Percentiles rank a stretch among this genome's conserved stretches.
Conservation (phyloP, 2,797 vertebrate species). For the Calcarius lapponicus region DNA sequence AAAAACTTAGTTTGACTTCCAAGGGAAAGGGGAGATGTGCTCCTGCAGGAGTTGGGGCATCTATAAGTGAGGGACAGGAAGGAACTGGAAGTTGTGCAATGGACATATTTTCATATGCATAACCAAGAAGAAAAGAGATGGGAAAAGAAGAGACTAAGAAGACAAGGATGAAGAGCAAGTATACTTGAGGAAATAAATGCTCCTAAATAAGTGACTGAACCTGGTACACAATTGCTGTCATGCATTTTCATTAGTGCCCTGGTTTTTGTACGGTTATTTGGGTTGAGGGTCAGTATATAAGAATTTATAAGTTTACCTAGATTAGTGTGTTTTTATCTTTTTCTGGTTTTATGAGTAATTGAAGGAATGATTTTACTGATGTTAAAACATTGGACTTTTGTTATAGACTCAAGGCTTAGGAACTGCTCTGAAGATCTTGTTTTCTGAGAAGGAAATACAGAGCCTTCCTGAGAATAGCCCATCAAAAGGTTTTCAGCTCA, state of each 20-base stretch:
- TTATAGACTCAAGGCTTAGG: conserved; percentile 91
- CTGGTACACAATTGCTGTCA: neutral
- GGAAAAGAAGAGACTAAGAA: neutral
- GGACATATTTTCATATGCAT: neutral
- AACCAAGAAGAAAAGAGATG: neutral
- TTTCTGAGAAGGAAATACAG: conserved; percentile 95
- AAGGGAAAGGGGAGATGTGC: neutral
- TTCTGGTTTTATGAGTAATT: neutral
- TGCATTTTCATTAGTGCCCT: neutral
- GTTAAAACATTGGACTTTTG: neutral
- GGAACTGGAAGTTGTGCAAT: neutral
- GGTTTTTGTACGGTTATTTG: neutral
- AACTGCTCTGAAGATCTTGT: conserved; percentile 93
- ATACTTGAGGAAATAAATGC: neutral
- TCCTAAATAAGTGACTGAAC: neutral
- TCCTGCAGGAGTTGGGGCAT: neutral
- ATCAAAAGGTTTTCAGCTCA: conserved; percentile 94
- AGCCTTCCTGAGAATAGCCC: conserved; percentile 89
- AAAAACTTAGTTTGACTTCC: neutral
- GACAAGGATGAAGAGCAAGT: neutral
- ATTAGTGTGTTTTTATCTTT: neutral
- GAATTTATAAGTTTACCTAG: neutral
- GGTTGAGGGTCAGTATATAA: neutral
- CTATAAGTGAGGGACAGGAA: neutral
- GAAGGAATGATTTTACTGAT: neutral